Evolutionary conservation across 2,888 invertebrate species (phyloP).

Genomic region (Cryptocephalus primarius): DNA sequence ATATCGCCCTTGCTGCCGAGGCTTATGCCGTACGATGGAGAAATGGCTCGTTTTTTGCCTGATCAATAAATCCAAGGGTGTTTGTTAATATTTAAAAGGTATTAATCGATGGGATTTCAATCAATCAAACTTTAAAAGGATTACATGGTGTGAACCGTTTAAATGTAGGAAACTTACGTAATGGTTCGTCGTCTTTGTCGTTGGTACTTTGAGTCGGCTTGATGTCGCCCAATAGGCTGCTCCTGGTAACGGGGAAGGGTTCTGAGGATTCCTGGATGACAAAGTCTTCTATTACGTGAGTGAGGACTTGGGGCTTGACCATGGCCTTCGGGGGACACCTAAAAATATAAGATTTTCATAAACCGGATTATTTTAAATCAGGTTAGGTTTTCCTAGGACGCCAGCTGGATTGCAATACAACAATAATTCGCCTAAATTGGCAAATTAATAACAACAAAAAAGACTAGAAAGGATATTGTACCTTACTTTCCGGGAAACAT

Average conservation of each 20-base stretch:
- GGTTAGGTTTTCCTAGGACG: too few relatives aligned
- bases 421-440: too few relatives aligned
- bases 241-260: slow-evolving; percentile 71
- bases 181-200: slow-evolving; percentile 64
- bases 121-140: too few relatives aligned
- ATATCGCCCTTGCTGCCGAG: slow-evolving; percentile 40
- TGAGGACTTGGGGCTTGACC: slow-evolving; percentile 90
- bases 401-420: too few relatives aligned
- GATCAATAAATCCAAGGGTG: slow-evolving; percentile 11
- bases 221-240: slow-evolving; percentile 32
- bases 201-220: slow-evolving; percentile 38
- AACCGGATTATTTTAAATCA: too few relatives aligned
- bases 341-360: slow-evolving; percentile 21
- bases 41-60: slow-evolving; percentile 44
- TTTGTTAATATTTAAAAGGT: neutral
- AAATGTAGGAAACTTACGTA: slow-evolving; percentile 46
- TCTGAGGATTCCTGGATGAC: slow-evolving; percentile 92
- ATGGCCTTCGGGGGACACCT: slow-evolving; percentile 73
- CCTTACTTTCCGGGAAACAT: too few relatives aligned
- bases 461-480: too few relatives aligned
- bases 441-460: too few relatives aligned
- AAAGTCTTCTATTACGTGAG: slow-evolving; percentile 94
- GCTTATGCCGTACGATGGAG: slow-evolving; percentile 26
- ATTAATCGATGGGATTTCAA: slow-evolving; percentile 5
- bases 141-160: too few relatives aligned